Evolutionary conservation across 2,888 invertebrate genomes (phyloP), one percentile per base, ranked within the genome.

Genomic region (Phorcus lineatus): DNA sequence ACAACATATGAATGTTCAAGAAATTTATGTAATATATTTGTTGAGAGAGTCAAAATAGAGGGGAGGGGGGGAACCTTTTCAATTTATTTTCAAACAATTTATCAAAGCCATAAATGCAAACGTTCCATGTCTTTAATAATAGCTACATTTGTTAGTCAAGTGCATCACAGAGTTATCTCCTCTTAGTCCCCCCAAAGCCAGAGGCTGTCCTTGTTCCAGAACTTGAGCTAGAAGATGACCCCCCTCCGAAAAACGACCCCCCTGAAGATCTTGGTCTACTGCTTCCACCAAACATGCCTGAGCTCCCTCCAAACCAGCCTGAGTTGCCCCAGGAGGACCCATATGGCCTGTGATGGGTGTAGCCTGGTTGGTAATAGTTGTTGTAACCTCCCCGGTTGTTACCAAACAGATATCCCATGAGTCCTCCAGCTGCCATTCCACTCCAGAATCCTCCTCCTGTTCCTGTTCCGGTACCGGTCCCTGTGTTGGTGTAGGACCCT

Each of bases 391-490:
- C 62, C 80, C 85, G 87, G 70, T 81, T 84, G 53, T 84, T 80
- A 0, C 90, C 90, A 66, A 90, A 84, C 24, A 90, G 77, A 75
- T 90, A 90, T 17, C 90, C 90, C 70, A 90, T 82, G 16, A 90
- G 77, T 6, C 90, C 90, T n/a, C 90, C 90, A 3, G 90, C 87
- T n/a, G 86, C 85, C 19, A 89, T 88, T 9, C 90, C 90, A 1
- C 89, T 84, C 89, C 90, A 90, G 85, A 90, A 90, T n/a, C 90
- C 90, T 1, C 85, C 85, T 54, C 86, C 82, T 76, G 78, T 78
- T 13, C 77, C 74, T 9, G 57, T 40, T 17, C 79, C 81, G 6
- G 6, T 17, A 3, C 31, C 70, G n/a, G 54, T 17, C 24, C 81
- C 84, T 9, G 80, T 82, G 28, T 31, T 54, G 13, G 79, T 47